Evolutionary conservation across 2,888 invertebrate genomes (phyloP).

Genomic region (Lasioglossum leucozonium): DNA sequence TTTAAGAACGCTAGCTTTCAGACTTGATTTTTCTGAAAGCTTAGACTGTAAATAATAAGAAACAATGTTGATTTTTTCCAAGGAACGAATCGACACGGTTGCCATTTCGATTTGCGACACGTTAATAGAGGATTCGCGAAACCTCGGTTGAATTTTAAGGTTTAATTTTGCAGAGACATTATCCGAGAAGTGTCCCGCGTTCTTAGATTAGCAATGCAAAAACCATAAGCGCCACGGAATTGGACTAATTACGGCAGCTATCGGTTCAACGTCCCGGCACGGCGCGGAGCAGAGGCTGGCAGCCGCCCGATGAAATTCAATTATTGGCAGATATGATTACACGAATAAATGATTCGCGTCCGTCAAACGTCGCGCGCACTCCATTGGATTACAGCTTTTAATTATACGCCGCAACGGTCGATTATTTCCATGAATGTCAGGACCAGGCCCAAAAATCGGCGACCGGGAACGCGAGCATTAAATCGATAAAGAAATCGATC

Average conservation of each 20-base stretch:
- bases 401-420: constrained; percentile 25
- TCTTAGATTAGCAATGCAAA: constrained; percentile 4
- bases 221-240: background rate
- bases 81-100: background rate
- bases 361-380: constrained; percentile 31
- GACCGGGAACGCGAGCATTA: background rate
- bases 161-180: background rate
- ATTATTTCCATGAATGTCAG: constrained; percentile 16
- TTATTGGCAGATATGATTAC: constrained; percentile 38
- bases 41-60: too few relatives aligned
- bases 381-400: constrained; percentile 29
- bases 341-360: constrained; percentile 43
- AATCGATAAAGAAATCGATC: background rate
- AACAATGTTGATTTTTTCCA: too few relatives aligned
- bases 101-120: background rate
- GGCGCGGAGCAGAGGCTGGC: background rate
- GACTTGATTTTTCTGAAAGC: too few relatives aligned
- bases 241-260: background rate
- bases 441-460: background rate
- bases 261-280: constrained; percentile 8
- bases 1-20: too few relatives aligned
- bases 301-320: constrained; percentile 17
- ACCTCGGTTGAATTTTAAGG: background rate
- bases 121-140: background rate
- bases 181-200: background rate